Base-by-base conservation (phyloP, 2,888 invertebrate genomes). In the Drosophila subquinaria region DNA sequence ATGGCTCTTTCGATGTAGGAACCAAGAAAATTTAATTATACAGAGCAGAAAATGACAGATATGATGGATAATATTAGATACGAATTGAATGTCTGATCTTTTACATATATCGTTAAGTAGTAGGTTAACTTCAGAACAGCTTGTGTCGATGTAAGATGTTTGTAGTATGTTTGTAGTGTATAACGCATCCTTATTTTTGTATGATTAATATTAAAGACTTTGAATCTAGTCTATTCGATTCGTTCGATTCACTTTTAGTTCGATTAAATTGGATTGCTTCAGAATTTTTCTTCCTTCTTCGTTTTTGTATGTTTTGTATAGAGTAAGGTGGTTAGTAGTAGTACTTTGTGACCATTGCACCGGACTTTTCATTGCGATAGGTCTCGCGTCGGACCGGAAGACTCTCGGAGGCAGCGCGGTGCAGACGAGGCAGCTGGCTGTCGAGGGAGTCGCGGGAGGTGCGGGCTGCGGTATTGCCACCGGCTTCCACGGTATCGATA, bases 381-480 rank as follows among this genome's bases (percentile, higher is more conserved):
- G 82, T 90, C 69, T 91, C 91, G 42, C 90, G 84, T 35, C 80
- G 78, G 66, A 90, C 85, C 13, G 92, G 88, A 65, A 91, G 64
- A 61, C 79, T 82, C 60, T 89, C 89, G 42, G 91, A 90, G 33
- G 65, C 91, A 13, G 90, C 89, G 38, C 91, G 90, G 93, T 96
- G 95, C 76, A 95, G 91, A 82, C 94, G 93, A 75, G 95, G 95
- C 85, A 96, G 93, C 79, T 94, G 92, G 81, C 95, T 90, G 92
- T 96, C 96, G 94, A 96, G 95, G 91, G 94, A 94, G 90, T 95
- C 94, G 82, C 94, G 94, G 88, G 94, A 94, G 72, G 95, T 95
- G 76, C 93, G 93, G 84, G 94, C 94, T 38, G 93, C 90, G 82
- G 94, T 94, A 90, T 94, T 94, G 68, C 93, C 93, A 60, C 93